Percentiles rank a stretch among this genome's conserved stretches.
Evolutionary conservation across 2,888 invertebrate genomes (phyloP).

Genomic region (Clusia tigrina): DNA sequence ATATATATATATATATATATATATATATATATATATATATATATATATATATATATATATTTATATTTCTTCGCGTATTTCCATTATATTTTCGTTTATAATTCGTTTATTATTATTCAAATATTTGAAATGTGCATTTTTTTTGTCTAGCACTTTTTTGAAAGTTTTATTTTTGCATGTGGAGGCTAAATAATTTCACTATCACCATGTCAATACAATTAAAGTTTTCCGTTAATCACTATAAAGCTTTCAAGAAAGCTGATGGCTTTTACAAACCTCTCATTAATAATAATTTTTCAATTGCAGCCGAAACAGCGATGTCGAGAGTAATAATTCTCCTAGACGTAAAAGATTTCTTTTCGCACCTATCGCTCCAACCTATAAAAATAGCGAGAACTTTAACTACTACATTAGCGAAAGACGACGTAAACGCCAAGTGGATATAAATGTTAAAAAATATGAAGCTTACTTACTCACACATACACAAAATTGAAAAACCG

Average conservation of each 20-base stretch:
- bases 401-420: conserved; percentile 44
- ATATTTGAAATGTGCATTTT: no score
- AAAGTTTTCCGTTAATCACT: conserved; percentile 36
- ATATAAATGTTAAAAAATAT: conserved; percentile 52
- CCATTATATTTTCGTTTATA: no score
- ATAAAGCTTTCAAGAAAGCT: conserved; percentile 36
- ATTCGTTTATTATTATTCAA: no score
- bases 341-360: conserved; percentile 25
- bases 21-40: no score
- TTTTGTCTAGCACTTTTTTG: no score
- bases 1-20: no score
- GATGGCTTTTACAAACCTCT: conserved; percentile 7
- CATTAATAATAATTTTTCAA: not conserved
- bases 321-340: conserved; percentile 29
- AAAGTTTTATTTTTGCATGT: no score
- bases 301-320: conserved; percentile 37
- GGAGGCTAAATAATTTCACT: no score
- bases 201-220: conserved; percentile 26
- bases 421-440: conserved; percentile 46
- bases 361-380: conserved; percentile 25
- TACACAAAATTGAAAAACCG: no score
- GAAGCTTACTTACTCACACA: no score
- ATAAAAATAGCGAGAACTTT: conserved; percentile 38
- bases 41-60: no score
- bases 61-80: no score